These are phyloP conservation scores for Ictalurus furcatus DNA, from an alignment of 2,113 vertebrate genomes.

Conservation along the genomic window DNA sequence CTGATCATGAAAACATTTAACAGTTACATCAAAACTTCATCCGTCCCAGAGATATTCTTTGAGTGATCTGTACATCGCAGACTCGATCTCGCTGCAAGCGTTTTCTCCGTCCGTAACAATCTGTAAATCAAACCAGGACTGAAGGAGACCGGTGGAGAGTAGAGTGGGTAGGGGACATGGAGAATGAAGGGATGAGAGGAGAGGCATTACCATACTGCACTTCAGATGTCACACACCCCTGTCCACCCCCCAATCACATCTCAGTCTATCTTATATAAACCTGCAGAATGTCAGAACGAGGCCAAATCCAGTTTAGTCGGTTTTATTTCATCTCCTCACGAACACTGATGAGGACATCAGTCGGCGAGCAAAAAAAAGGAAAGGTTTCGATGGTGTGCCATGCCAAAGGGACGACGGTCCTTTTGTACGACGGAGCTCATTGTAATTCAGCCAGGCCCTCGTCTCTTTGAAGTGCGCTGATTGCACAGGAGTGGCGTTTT, in stretches of 20 bases:
- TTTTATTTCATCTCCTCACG: not conserved
- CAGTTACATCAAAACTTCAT: not conserved
- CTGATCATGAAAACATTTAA: not conserved
- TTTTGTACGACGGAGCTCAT: conserved; percentile 62
- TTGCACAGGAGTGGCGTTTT: conserved; percentile 26
- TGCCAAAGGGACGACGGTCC: not conserved
- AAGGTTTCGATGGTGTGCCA: not conserved
- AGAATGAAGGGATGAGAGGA: conserved; percentile 18
- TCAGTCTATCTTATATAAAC: not conserved
- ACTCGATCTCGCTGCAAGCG: not conserved
- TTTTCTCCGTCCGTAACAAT: not conserved
- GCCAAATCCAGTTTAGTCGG: not conserved
- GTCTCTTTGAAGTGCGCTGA: conserved; percentile 61
- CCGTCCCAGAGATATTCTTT: not conserved
- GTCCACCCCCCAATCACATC: conserved; percentile 13
- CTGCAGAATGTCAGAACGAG: not conserved
- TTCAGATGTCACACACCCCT: conserved; percentile 33
- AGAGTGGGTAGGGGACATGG: conserved; percentile 27
- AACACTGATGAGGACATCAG: not conserved
- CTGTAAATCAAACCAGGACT: not conserved
- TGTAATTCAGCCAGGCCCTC: conserved; percentile 68
- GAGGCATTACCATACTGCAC: conserved; percentile 59
- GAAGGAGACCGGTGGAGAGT: not conserved
- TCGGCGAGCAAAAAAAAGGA: not conserved
- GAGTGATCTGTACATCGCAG: not conserved